Percentiles rank a stretch among this genome's conserved stretches.
Evolutionary conservation across 2,888 invertebrate genomes (phyloP).

Genomic region (Thereva unica): DNA sequence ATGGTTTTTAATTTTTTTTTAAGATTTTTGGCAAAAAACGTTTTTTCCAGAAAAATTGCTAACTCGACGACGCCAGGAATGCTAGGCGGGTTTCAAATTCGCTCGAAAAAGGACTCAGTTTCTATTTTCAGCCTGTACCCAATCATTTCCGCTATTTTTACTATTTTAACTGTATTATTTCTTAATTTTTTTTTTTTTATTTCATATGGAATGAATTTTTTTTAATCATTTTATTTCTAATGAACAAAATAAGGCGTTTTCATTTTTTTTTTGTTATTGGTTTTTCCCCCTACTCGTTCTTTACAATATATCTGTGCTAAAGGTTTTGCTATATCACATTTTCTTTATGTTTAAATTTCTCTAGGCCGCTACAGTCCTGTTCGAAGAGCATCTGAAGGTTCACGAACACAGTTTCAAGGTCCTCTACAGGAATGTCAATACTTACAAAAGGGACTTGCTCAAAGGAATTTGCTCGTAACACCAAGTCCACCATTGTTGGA

Average conservation of each 20-base stretch:
- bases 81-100: no score
- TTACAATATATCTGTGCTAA: not conserved
- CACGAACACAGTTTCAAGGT: constrained; percentile 63
- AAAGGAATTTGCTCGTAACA: constrained; percentile 57
- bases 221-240: no score
- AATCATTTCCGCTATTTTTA: no score
- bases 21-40: no score
- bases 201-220: no score
- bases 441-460: constrained; percentile 64
- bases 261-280: not conserved
- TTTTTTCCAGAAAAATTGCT: no score
- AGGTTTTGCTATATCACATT: not conserved
- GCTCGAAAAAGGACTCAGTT: no score
- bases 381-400: constrained; percentile 79
- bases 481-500: constrained; percentile 58
- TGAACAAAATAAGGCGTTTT: not conserved
- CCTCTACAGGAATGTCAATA: constrained; percentile 80
- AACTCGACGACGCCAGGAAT: no score
- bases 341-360: constrained; percentile 13
- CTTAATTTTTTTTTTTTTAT: no score
- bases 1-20: no score
- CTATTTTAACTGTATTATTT: no score
- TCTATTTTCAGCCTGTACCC: no score
- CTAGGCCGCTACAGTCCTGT: constrained; percentile 82
- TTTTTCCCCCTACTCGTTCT: not conserved